phyloP scores from a whole-genome alignment of 2,113 vertebrate genomes.

The Sakesphorus luctuosus region DNA sequence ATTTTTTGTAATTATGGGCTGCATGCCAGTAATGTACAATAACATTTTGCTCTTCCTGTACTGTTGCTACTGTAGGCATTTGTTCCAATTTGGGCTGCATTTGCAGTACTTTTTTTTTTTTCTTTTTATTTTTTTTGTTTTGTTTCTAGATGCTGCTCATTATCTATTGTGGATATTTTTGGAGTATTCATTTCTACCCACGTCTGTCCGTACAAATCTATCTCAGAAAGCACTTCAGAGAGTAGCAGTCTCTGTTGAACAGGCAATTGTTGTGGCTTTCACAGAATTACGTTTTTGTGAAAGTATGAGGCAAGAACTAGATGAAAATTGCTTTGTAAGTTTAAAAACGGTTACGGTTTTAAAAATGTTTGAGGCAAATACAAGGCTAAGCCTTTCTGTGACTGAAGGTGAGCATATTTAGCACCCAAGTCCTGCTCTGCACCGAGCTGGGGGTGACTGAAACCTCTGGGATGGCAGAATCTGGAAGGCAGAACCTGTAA shows the following conservation, averaged over 20 bases:
- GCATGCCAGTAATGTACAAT: constrained; percentile 47
- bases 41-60: constrained; percentile 66
- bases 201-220: constrained; percentile 17
- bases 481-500: not conserved
- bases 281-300: constrained; percentile 20
- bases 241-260: constrained; percentile 8
- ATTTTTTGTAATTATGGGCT: constrained; percentile 46
- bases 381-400: not conserved
- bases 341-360: not conserved
- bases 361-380: not conserved
- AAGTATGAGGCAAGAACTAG: constrained; percentile 37
- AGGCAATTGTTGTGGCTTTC: constrained; percentile 57
- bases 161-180: constrained; percentile 65
- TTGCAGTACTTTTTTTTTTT: not conserved
- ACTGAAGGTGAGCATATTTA: not conserved
- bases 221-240: constrained; percentile 53
- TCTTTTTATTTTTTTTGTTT: not conserved
- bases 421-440: not conserved
- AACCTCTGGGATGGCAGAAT: not conserved
- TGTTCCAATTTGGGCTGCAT: constrained; percentile 39
- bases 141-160: not conserved
- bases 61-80: constrained; percentile 61
- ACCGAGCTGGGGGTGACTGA: not conserved
- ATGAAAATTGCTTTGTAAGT: constrained; percentile 33
- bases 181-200: constrained; percentile 51